Evolutionary conservation across 2,797 vertebrate species (phyloP).

Genomic region (Pipistrellus pipistrellus): DNA sequence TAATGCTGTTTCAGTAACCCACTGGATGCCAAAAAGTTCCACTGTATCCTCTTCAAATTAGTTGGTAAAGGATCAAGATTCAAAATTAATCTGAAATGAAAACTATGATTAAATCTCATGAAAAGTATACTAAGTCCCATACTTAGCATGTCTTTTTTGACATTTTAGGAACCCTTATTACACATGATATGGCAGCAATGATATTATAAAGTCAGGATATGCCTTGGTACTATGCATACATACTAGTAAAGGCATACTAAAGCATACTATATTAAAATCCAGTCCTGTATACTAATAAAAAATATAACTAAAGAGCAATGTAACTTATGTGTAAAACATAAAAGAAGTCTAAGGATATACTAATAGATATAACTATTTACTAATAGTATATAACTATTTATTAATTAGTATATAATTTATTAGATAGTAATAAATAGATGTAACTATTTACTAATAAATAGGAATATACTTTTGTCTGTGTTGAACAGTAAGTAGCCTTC

Average conservation of each 20-base stretch:
- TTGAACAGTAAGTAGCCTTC: slow-evolving; percentile 2
- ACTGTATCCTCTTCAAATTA: slow-evolving; percentile 93
- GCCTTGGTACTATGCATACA: not conserved
- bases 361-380: not conserved
- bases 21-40: slow-evolving; percentile 96
- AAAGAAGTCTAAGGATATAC: not conserved
- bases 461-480: not conserved
- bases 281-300: not conserved
- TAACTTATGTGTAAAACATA: not conserved
- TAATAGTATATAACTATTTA: too few species aligned
- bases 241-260: not conserved
- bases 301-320: not conserved
- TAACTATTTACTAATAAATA: too few species aligned
- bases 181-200: not conserved
- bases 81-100: slow-evolving; percentile 91
- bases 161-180: not conserved
- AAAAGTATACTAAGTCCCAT: not conserved
- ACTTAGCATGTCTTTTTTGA: not conserved
- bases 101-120: slow-evolving; percentile 63
- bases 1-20: slow-evolving; percentile 96
- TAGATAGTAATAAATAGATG: too few species aligned
- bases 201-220: slow-evolving; percentile 25
- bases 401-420: too few species aligned
- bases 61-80: slow-evolving; percentile 95
- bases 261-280: slow-evolving; percentile 32